Base-by-base conservation (phyloP, 2,888 invertebrate genomes). In the Dicroscelio sp. region DNA sequence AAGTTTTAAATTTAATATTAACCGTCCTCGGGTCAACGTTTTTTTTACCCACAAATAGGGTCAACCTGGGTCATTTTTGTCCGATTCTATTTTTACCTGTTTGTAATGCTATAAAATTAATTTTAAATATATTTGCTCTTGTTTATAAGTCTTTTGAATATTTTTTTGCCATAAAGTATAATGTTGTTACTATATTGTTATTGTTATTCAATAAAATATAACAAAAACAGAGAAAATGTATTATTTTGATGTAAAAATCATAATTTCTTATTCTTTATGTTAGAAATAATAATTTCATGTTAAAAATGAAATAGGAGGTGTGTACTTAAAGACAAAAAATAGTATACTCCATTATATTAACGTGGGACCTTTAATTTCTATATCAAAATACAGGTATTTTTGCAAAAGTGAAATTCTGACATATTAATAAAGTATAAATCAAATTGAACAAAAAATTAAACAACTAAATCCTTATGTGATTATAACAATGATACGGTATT, bases 11-110 rank as follows among this genome's bases (percentile, higher is more conserved):
- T n/a, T n/a, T n/a, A n/a, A n/a, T n/a, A n/a, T n/a, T n/a, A n/a
- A n/a, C n/a, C n/a, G n/a, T 75, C n/a, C n/a, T n/a, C n/a, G n/a
- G n/a, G n/a, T n/a, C n/a, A n/a, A n/a, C n/a, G n/a, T n/a, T n/a
- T n/a, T 75, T 75, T 75, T 75, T 55, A 75, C 55, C 31, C 52
- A 2, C 30, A n/a, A 10, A 75, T 75, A 30, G 30, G 76, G 76
- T 58, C 25, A 58, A 76, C 76, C 60, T 76, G 60, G 76, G 76
- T 76, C 76, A 76, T 23, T 76, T 76, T 76, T 76, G 76, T 35
- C 60, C 20, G 52, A 73, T 31, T n/a, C n/a, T 31, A 52, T 52
- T 73, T 73, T 73, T 52, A 12, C 73, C n/a, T 31, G 20, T 73
- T 73, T 73, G 17, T 52, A 31, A 27, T 27, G 27, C 12, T 60